Percentiles rank a stretch among this genome's conserved stretches.
Conservation (phyloP, 2,888 invertebrate genomes). For the Agrochola lota region DNA sequence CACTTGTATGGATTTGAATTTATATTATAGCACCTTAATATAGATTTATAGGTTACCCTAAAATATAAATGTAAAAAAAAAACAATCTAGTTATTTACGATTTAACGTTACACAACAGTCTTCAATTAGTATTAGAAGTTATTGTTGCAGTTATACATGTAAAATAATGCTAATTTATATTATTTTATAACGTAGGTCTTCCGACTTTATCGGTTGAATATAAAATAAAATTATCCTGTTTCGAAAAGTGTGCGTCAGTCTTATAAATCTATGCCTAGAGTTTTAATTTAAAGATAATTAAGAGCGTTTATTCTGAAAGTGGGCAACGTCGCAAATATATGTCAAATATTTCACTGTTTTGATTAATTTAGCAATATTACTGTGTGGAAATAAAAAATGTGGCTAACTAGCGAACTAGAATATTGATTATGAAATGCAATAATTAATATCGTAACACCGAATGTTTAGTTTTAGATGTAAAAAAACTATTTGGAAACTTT, state of each 20-base stretch:
- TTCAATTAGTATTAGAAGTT: conserved; percentile 61
- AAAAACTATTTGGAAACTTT: too few species aligned
- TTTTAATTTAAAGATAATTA: conserved; percentile 7
- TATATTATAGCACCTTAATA: conserved; percentile 59
- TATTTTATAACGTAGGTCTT: conserved; percentile 53
- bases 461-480: too few species aligned
- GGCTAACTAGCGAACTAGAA: too few species aligned
- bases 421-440: too few species aligned
- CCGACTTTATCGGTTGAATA: conserved; percentile 42
- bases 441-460: too few species aligned
- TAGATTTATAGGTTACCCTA: conserved; percentile 48
- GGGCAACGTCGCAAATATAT: too few species aligned
- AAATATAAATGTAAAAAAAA: conserved; percentile 44
- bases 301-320: too few species aligned
- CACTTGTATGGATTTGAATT: conserved; percentile 62
- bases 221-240: conserved; percentile 21
- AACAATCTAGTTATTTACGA: conserved; percentile 47
- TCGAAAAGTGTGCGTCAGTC: conserved; percentile 24
- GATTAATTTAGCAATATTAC: too few species aligned
- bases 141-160: conserved; percentile 52
- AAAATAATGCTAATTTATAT: conserved; percentile 59
- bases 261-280: conserved; percentile 17
- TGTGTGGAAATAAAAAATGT: too few species aligned
- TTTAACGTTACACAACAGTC: conserved; percentile 54
- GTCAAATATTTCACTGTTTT: too few species aligned